Percentiles rank a stretch among this genome's conserved stretches.
Evolutionary conservation across 2,888 invertebrate genomes (phyloP).

Genomic region (Pollenia labialis): DNA sequence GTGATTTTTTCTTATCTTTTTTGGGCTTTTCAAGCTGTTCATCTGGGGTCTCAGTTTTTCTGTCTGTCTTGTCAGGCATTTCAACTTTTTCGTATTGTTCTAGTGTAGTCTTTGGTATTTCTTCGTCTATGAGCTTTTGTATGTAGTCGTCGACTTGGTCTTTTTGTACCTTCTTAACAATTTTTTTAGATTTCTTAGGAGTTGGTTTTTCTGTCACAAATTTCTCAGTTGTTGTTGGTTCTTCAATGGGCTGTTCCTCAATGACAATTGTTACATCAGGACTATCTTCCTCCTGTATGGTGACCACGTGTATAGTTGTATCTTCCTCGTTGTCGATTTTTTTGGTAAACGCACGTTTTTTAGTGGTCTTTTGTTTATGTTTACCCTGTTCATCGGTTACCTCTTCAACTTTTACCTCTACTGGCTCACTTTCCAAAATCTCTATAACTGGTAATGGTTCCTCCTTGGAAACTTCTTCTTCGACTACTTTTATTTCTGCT

Average conservation of each 20-base stretch:
- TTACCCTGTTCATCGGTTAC: slow-evolving; percentile 78
- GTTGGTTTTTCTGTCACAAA: slow-evolving; percentile 78
- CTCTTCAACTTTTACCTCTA: slow-evolving; percentile 78
- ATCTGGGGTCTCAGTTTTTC: slow-evolving; percentile 75
- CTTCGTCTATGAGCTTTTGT: slow-evolving; percentile 82
- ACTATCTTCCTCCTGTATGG: slow-evolving; percentile 80
- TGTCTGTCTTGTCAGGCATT: slow-evolving; percentile 77
- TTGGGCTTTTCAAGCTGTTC: slow-evolving; percentile 76
- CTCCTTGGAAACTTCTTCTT: slow-evolving; percentile 74
- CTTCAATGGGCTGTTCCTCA: slow-evolving; percentile 77
- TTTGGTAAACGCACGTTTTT: slow-evolving; percentile 80
- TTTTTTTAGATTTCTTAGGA: slow-evolving; percentile 78
- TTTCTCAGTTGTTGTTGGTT: slow-evolving; percentile 64
- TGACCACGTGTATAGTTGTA: slow-evolving; percentile 79
- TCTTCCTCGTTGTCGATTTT: slow-evolving; percentile 79
- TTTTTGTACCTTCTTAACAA: slow-evolving; percentile 79
- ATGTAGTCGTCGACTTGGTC: slow-evolving; percentile 82
- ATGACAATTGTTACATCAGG: slow-evolving; percentile 80
- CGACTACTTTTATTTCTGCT: slow-evolving; percentile 77
- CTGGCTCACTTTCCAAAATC: slow-evolving; percentile 78
- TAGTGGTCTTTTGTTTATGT: slow-evolving; percentile 80
- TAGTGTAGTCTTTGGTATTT: slow-evolving; percentile 83
- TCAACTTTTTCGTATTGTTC: slow-evolving; percentile 84
- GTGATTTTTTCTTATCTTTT: slow-evolving; percentile 81
- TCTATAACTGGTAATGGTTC: slow-evolving; percentile 76